A percentile compares a stretch with the other conserved stretches of the same genome.
phyloP scores from a whole-genome alignment of 2,888 invertebrate genomes.

The Biston betularia region DNA sequence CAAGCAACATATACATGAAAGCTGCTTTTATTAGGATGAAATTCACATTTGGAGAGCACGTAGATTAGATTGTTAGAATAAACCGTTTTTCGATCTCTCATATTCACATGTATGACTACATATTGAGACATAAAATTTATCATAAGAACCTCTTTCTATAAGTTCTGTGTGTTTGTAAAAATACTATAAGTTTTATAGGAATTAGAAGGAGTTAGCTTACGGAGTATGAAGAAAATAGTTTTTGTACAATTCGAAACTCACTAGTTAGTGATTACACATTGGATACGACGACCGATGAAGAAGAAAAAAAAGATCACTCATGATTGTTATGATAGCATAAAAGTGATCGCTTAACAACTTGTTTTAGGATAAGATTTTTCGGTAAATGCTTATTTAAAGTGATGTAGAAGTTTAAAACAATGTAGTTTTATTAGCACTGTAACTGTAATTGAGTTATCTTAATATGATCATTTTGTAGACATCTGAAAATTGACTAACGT shows the following conservation, averaged over 20 bases:
- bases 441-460: constrained; percentile 42
- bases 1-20: not conserved
- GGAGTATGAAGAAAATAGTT: constrained; percentile 74
- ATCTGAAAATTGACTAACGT: constrained; percentile 23
- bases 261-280: constrained; percentile 72
- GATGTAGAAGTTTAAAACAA: constrained; percentile 60
- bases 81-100: constrained; percentile 41
- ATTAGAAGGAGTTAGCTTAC: constrained; percentile 68
- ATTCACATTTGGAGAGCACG: constrained; percentile 11
- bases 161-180: constrained; percentile 64
- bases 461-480: constrained; percentile 17
- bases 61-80: constrained; percentile 23
- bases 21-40: not conserved
- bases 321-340: constrained; percentile 12
- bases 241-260: constrained; percentile 79
- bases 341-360: constrained; percentile 31
- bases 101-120: constrained; percentile 27
- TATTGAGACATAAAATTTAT: constrained; percentile 29
- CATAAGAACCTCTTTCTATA: constrained; percentile 36
- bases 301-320: constrained; percentile 8
- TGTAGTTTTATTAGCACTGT: constrained; percentile 50
- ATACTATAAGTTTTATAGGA: constrained; percentile 69
- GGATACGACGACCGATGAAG: constrained; percentile 45
- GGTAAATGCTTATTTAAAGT: constrained; percentile 62
- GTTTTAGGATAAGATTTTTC: constrained; percentile 54